Evolutionary conservation across 2,113 vertebrate genomes (phyloP).

Genomic region (Shinisaurus crocodilurus): DNA sequence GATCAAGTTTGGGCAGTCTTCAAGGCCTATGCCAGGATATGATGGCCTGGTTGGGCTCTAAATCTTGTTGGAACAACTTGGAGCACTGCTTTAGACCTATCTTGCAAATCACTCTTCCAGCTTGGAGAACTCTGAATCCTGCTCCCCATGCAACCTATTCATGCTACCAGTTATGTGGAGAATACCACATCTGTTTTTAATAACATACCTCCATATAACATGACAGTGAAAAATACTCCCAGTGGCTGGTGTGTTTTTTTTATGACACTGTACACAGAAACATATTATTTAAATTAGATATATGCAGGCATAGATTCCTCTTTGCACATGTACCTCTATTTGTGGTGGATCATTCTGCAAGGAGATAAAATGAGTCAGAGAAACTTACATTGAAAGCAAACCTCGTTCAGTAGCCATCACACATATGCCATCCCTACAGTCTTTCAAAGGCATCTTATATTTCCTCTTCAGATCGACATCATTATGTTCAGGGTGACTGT

Average conservation of each 20-base stretch:
- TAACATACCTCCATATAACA: background rate
- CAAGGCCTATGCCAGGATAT: too few relatives aligned
- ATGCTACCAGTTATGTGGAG: background rate
- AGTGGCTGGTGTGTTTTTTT: too few relatives aligned
- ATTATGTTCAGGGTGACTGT: constrained; percentile 55
- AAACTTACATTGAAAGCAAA: constrained; percentile 40
- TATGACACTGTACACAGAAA: background rate
- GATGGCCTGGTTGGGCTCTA: too few relatives aligned
- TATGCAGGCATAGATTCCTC: background rate
- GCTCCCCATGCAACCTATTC: background rate
- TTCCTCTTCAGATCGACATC: constrained; percentile 64
- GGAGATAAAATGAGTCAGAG: constrained; percentile 25
- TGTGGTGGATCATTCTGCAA: constrained; percentile 18
- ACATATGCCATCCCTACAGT: constrained; percentile 14
- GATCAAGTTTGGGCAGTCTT: too few relatives aligned
- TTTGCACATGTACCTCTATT: background rate
- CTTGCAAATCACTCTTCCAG: too few relatives aligned
- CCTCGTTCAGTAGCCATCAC: constrained; percentile 50
- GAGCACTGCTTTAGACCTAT: too few relatives aligned
- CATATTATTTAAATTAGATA: background rate
- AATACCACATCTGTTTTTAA: background rate
- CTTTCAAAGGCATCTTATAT: constrained; percentile 43
- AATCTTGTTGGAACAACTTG: too few relatives aligned
- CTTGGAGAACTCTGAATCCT: too few relatives aligned
- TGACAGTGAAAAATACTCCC: background rate